Evolutionary conservation across 1,140 invertebrate genomes (phyloP), one percentile per base, ranked within the genome.

Genomic region (Sycobia sp.): DNA sequence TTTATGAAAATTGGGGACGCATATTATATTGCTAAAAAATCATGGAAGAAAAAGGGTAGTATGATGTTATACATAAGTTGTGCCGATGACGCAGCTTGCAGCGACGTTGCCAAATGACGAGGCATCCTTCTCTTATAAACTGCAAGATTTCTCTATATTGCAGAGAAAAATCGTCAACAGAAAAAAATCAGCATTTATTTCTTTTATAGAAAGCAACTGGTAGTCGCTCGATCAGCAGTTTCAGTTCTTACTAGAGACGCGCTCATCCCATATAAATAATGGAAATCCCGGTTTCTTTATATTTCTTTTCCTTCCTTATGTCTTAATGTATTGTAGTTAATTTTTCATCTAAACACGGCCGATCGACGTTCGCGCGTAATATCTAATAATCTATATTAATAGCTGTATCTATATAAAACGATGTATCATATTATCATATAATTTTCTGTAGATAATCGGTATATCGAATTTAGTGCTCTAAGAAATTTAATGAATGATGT

Each of bases 11-110:
- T 68, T 62, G 64, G 68, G 71, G 65, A 67, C 69, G 65, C 67
- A 58, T 75, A 65, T 71, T 77, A 62, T 14, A 38, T 62, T 55
- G 60, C 53, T 55, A 72, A 67, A 73, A 69, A 66, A 36, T 32
- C 11, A 32, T 32, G 54, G n/a, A 53, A 29, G 38, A 13, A 9
- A 32, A n/a, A n/a, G 38, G 34, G 18, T 27, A 54, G 47, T 5
- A 38, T 51, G 49, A 51, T 62, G 34, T 55, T 56, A 49, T 56
- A 51, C 18, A 66, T 70, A 78, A 78, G 77, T 81, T 82, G 80
- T 82, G 80, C 80, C 80, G 79, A 82, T 82, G 80, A 82, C 80
- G 80, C 80, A 82, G 79, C 79, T 81, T 80, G 79, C 76, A 75
- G 77, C 74, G 78, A 79, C 75, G 73, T 82, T 80, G 76, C 76